Base-by-base conservation (phyloP, 2,797 vertebrate genomes). In the Helostoma temminkii region DNA sequence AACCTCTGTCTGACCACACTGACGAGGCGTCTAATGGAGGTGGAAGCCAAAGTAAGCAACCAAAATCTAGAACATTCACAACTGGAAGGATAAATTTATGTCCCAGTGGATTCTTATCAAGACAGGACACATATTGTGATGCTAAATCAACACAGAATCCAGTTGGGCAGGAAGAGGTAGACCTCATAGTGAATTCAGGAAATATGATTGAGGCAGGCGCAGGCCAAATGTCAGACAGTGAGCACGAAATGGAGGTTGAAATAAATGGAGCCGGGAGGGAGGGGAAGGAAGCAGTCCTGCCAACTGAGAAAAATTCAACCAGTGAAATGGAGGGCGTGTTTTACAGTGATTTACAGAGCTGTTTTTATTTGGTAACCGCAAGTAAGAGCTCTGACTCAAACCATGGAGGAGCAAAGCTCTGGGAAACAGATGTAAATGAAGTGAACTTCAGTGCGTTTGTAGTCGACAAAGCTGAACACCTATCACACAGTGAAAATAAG, bases 21-120 rank as follows among this genome's bases (percentile, higher is more conserved):
- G 61, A 78, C 69, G 71, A 66, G 15, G 28, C 41, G 36, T 37
- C 15, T n/a, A 6, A 4, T 46, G 56, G 57, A 50, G 55, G 46
- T 50, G 41, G 42, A 34, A 48, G 22, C 14, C 18, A 15, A 0
- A 19, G 16, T 64, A 54, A 68, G 39, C 62, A 19, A 24, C 43
- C 32, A 43, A 25, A 49, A 18, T 48, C 36, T 58, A 58, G 50
- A 50, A 36, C 47, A 34, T 2, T 42, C 9, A 45, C 36, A 45
- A 53, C 54, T 26, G 48, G 37, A 42, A 32, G 9, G 26, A 36
- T 14, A 15, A 26, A 56, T 60, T 32, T 45, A 11, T 26, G n/a
- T 49, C 42, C 28, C 7, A 26, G 28, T n/a, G 45, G 9, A 53
- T 48, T 32, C 64, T 16, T 46, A 56, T 46, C 32, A 21, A 59